Evolutionary conservation across 2,888 invertebrate genomes (phyloP), one percentile per base, ranked within the genome.

Genomic region (Tetragonisca angustula): DNA sequence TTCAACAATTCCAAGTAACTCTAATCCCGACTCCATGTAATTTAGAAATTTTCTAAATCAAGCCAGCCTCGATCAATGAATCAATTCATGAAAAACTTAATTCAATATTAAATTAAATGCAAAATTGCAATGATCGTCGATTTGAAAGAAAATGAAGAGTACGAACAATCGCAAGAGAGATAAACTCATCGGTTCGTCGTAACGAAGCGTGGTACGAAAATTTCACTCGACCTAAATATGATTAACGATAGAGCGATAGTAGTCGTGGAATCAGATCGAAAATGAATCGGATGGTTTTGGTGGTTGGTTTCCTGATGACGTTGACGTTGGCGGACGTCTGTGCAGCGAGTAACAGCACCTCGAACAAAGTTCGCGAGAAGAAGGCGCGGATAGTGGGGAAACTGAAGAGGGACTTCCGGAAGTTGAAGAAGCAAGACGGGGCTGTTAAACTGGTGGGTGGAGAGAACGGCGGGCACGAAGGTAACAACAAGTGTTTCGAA

Each of bases 371-470:
- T 32, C 88, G 77, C 21, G 79, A 84, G 73, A 94, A 94, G 87
- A 95, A 95, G 87, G 96, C 96, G 0, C 95, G 95, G 50, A 95
- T 97, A 83, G 95, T 97, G 24, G 97, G 96, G 91, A 96, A 97
- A 87, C 95, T 97, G 21, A 97, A 96, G 89, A 97, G 96, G 89
- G 96, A 97, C 88, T 95, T 97, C 87, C 97, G 97, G 90, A 96
- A 96, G 81, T 95, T 97, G 83, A 97, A 96, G 92, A 96, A 96
- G 93, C 95, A 96, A 88, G 97, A 98, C 90, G 98, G 97, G 17
- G 96, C 96, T 80, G 93, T 98, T 27, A 96, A 96, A 88, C 95
- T 98, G 13, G 95, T 97, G 0, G 97, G 97, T 32, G 88, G 93
- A 15, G 85, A 76, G 19, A 87, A 82, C 27, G 97, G 95, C 72